Evolutionary conservation across 2,888 invertebrate species (phyloP).

Genomic region (Scotopteryx bipunctaria): DNA sequence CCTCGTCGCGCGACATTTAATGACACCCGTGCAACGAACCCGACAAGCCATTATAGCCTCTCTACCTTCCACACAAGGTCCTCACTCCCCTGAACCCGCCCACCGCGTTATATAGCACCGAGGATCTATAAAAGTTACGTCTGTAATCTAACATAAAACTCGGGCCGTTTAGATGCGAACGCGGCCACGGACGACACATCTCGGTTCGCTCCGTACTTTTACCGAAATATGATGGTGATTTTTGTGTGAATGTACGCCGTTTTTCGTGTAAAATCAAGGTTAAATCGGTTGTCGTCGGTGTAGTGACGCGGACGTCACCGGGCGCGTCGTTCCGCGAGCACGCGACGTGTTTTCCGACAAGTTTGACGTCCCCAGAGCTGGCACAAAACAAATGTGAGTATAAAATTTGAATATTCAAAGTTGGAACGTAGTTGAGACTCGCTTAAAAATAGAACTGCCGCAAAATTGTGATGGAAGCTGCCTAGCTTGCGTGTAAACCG

Average conservation of each 20-base stretch:
- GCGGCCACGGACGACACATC: conserved; percentile 83
- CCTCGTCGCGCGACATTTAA: conserved; percentile 83
- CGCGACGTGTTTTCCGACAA: conserved; percentile 57
- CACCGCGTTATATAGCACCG: conserved; percentile 84
- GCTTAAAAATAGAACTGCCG: conserved; percentile 37
- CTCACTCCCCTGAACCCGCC: conserved; percentile 70
- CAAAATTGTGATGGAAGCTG: conserved; percentile 27
- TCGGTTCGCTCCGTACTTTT: conserved; percentile 82
- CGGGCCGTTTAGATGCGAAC: conserved; percentile 84
- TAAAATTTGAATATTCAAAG: conserved; percentile 61
- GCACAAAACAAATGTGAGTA: conserved; percentile 69
- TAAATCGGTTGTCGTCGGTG: conserved; percentile 59
- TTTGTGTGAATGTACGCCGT: conserved; percentile 73
- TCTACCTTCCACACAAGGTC: conserved; percentile 63
- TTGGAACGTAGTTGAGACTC: conserved; percentile 38
- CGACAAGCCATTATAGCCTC: conserved; percentile 65
- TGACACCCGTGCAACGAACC: conserved; percentile 79
- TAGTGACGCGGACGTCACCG: conserved; percentile 60
- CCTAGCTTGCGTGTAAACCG: conserved; percentile 26
- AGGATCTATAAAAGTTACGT: conserved; percentile 84
- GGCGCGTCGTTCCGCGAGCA: conserved; percentile 59
- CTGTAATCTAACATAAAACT: conserved; percentile 84
- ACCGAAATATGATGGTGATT: conserved; percentile 78
- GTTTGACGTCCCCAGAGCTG: conserved; percentile 63
- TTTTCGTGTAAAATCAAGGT: conserved; percentile 68